Evolutionary conservation across 2,113 vertebrate genomes (phyloP).

Genomic region (cat (Felis catus)): F.catus_Fca126_mat1.0 CM031419.1:24165001-24165500

Average conservation of each 20-base stretch:
- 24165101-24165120: constrained; percentile 28
- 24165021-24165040: constrained; percentile 28
- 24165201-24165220: constrained; percentile 26
- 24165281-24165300: background rate
- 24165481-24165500: background rate
- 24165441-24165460: background rate
- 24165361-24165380: background rate
- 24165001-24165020: constrained; percentile 54
- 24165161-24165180: constrained; percentile 9
- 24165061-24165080: constrained; percentile 50
- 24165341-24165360: background rate
- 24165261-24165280: background rate
- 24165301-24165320: background rate
- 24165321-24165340: background rate
- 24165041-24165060: constrained; percentile 42
- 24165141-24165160: background rate
- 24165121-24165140: background rate
- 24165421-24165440: background rate
- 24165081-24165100: constrained; percentile 53
- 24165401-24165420: background rate
- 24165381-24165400: background rate
- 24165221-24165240: background rate
- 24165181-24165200: background rate
- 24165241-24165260: background rate
- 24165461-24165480: background rate